Evolutionary conservation across 1,140 invertebrate species (phyloP).

Genomic region (Holcopasites calliopsidis): DNA sequence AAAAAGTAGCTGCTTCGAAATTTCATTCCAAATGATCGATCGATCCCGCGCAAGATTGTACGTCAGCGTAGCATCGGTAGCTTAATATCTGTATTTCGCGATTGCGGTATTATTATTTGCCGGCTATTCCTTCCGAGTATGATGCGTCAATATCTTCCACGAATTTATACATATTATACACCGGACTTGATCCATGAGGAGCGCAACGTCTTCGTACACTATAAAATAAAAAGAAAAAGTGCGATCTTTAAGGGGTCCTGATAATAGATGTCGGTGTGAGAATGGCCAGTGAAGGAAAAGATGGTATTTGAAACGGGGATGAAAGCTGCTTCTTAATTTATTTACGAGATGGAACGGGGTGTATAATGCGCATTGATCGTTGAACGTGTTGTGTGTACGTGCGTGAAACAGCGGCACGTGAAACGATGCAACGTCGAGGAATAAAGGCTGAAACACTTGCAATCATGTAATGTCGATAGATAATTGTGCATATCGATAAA

Average conservation of each 20-base stretch:
- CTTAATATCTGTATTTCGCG: slow-evolving; percentile 8
- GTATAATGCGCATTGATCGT: background rate
- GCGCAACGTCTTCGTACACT: slow-evolving; percentile 7
- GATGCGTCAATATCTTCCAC: slow-evolving; percentile 36
- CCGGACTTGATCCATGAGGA: slow-evolving; percentile 3
- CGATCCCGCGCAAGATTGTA: slow-evolving; percentile 37
- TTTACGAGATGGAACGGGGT: slow-evolving; percentile 14
- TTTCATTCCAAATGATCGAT: background rate
- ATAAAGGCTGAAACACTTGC: background rate
- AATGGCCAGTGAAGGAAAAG: too few relatives aligned
- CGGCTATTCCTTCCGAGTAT: slow-evolving; percentile 29
- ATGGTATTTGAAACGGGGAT: too few relatives aligned
- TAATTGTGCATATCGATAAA: too few relatives aligned
- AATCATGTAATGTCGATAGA: background rate
- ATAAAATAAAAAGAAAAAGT: background rate
- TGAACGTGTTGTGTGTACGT: background rate
- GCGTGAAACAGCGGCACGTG: too few relatives aligned
- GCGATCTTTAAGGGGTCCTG: slow-evolving; percentile 15
- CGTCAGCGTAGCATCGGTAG: slow-evolving; percentile 30
- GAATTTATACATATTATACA: background rate
- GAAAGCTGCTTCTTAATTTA: slow-evolving; percentile 20
- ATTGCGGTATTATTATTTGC: background rate
- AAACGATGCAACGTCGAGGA: background rate
- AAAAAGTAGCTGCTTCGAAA: background rate
- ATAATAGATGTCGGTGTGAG: slow-evolving; percentile 8